Evolutionary conservation across 2,113 vertebrate species (phyloP), one percentile per base, ranked within the genome.

Genomic region (Ctenodactylus gundi): DNA sequence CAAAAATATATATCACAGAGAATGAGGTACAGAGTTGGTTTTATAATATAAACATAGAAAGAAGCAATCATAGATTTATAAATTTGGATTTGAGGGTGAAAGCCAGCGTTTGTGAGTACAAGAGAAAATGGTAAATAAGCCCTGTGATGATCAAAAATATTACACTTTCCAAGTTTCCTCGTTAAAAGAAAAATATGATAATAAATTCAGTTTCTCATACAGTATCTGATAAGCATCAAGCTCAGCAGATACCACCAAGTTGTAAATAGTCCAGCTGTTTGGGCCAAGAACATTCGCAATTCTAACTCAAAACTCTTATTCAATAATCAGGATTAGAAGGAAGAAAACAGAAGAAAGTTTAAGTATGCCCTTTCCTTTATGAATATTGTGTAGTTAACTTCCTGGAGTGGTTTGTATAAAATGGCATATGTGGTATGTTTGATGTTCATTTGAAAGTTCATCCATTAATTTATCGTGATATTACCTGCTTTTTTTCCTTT

Each of bases 401-500:
- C 85, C 89, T 41, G 41, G 91, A 95, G 53, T 77, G 53, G 10
- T 88, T 78, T 81, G 7, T 65, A 36, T 95, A 44, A 93, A 95
- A 25, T 20, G 4, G 27, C 55, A 58, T 13, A 18, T 94, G 96
- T 94, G 17, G 95, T 96, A 97, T 96, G 81, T 60, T 46, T 29
- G 88, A 80, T 65, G 6, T 97, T 96, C 6, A 9, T 77, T 93
- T 95, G 84, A 67, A 55, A 51, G 41, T 15, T 27, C 51, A 39
- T 60, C 68, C 72, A 97, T 75, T 51, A 18, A 7, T 96, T 96
- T 92, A 95, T 64, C 41, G n/a, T n/a, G n/a, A n/a, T 41, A 68
- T 87, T 87, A 75, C 94, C 97, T 97, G 41, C 76, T 78, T 84
- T 95, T 96, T 95, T 93, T n/a, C n/a, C 77, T 94, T 93, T 95